These are phyloP conservation scores for Polyommatus icarus DNA, from an alignment of 2,888 invertebrate species.

Conservation along the genomic window DNA sequence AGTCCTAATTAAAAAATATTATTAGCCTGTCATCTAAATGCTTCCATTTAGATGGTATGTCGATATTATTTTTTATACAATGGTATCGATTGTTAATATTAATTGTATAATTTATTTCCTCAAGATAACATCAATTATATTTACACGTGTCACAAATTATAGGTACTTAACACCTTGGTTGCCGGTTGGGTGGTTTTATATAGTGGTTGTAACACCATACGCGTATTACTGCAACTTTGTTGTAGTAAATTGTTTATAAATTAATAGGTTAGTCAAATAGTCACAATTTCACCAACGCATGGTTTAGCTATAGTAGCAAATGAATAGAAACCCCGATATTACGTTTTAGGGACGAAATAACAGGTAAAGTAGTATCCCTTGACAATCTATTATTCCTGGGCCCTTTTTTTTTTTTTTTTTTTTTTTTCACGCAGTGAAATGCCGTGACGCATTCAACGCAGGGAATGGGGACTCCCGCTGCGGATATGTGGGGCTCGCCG, in stretches of 20 bases:
- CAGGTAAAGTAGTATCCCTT: too few species aligned
- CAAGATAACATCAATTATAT: slow-evolving; percentile 18
- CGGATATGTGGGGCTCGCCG: too few species aligned
- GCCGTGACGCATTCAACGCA: too few species aligned
- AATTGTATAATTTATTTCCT: slow-evolving; percentile 51
- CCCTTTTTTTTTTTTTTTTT: too few species aligned
- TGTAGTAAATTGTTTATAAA: background rate
- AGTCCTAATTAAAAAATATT: background rate
- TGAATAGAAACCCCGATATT: too few species aligned
- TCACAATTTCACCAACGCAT: background rate
- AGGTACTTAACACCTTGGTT: background rate
- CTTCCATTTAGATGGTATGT: background rate
- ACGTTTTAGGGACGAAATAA: too few species aligned
- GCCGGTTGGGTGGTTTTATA: background rate
- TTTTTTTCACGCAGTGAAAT: too few species aligned
- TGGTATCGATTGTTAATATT: slow-evolving; percentile 40
- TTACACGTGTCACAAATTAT: slow-evolving; percentile 39
- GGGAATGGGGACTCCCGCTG: too few species aligned
- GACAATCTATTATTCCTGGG: too few species aligned
- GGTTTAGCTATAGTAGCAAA: too few species aligned
- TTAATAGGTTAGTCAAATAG: background rate
- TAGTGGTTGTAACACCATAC: background rate
- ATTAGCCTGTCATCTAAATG: background rate
- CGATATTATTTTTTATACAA: background rate
- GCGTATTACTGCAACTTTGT: background rate